Base-by-base conservation (phyloP, 2,113 vertebrate species). In the Centrocercus urophasianus region DNA sequence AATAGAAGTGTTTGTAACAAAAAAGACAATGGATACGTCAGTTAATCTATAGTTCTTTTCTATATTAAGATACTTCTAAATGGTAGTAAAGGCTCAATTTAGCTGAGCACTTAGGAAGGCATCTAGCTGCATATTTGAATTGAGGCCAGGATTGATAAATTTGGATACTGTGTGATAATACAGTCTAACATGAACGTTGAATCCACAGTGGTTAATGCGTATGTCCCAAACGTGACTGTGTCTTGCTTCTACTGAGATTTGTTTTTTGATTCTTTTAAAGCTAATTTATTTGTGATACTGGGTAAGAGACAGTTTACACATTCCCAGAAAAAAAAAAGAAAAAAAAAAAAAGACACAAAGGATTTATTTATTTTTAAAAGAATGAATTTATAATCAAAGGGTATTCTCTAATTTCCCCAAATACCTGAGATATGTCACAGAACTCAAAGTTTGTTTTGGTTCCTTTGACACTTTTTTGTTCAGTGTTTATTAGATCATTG, bases 41-140 rank as follows among this genome's bases (percentile, higher is more conserved):
- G 74, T 93, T 94, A 95, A 95, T 89, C 85, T 91, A 94, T 94
- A 93, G 85, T 36, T 86, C 79, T 91, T 78, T 91, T 90, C 94
- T 93, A 91, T 95, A 91, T 93, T 94, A 93, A 89, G 91, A 93
- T 93, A 81, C 88, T 96, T 95, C 96, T 91, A 95, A 96, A 91
- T 95, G 93, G 89, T 94, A 88, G 95, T 94, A 96, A 96, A 97
- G 91, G 85, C 93, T 91, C 30, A 14, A 63, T 96, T 95, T 95
- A 95, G 91, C 11, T 2, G 65, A 94, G 88, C 95, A 95, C 90
- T 93, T 94, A 95, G 82, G 93, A 54, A 95, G 83, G 82, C 85
- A 95, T 93, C 94, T 94, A 81, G 81, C 57, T 25, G 83, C 91
- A 95, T 97, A 88, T 95, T 95, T 95, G 94, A 95, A 61, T 65